Percentiles rank a stretch among this genome's conserved stretches.
These are phyloP conservation scores for Vollenhovia emeryi DNA, from an alignment of 1,140 invertebrate genomes.

Conservation along the genomic window DNA sequence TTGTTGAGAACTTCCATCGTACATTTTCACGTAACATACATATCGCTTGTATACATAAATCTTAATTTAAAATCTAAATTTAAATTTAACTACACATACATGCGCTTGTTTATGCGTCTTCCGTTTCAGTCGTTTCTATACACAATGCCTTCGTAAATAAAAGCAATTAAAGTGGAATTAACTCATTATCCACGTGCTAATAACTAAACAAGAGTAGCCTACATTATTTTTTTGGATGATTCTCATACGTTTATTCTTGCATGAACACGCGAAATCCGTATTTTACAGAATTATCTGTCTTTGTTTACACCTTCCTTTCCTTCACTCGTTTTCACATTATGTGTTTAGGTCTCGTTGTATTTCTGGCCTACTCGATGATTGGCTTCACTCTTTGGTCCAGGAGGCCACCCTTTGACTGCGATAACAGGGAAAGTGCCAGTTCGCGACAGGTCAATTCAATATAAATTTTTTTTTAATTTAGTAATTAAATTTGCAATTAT, in stretches of 20 bases:
- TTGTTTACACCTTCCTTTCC: background rate
- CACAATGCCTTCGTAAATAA: background rate
- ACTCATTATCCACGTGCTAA: background rate
- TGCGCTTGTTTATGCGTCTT: background rate
- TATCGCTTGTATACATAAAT: background rate
- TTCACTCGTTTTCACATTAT: background rate
- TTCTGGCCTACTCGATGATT: slow-evolving; percentile 90
- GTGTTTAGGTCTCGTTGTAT: slow-evolving; percentile 87
- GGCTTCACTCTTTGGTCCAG: slow-evolving; percentile 89
- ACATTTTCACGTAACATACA: background rate
- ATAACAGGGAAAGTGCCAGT: slow-evolving; percentile 86
- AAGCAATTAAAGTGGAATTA: background rate
- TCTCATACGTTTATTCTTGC: background rate
- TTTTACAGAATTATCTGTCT: background rate
- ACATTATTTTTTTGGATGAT: background rate
- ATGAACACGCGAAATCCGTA: no score
- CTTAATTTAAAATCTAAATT: background rate
- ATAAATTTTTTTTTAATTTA: background rate
- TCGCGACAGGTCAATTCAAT: slow-evolving; percentile 86
- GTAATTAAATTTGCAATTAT: background rate
- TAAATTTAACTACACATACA: background rate
- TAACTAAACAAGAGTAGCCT: background rate
- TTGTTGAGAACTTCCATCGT: background rate
- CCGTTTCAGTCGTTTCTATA: background rate
- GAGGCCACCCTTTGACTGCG: slow-evolving; percentile 88